These are phyloP conservation scores for Nezara viridula DNA, from an alignment of 2,888 invertebrate species.

Conservation along the genomic window DNA sequence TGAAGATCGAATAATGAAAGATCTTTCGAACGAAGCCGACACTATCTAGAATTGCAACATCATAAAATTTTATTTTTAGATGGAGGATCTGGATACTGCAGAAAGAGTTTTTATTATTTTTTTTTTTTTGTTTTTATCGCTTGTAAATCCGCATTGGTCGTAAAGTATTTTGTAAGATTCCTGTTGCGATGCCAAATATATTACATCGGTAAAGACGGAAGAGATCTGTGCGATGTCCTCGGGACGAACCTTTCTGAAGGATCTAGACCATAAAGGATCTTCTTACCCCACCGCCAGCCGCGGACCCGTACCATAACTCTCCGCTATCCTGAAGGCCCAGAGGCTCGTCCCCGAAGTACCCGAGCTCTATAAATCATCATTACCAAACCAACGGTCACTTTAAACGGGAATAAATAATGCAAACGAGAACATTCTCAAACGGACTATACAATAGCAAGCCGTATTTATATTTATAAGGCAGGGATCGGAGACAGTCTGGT, in stretches of 20 bases:
- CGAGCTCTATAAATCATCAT: neutral
- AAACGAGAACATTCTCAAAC: constrained; percentile 13
- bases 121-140: neutral
- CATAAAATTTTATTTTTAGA: neutral
- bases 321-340: neutral
- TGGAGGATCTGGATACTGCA: neutral
- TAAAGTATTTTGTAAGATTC: neutral
- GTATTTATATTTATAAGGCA: constrained; percentile 38
- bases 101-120: neutral
- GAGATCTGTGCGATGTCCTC: neutral
- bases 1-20: too few relatives aligned
- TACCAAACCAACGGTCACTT: constrained; percentile 8
- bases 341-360: neutral
- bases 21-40: too few relatives aligned
- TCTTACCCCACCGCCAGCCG: neutral
- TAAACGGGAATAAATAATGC: constrained; percentile 44
- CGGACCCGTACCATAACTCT: neutral
- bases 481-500: constrained; percentile 18
- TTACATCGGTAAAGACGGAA: neutral
- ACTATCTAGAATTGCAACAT: too few relatives aligned
- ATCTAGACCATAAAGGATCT: neutral
- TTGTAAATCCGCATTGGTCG: neutral
- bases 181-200: neutral
- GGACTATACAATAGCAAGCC: neutral
- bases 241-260: neutral